A percentile compares a stretch with the other conserved stretches of the same genome.
Evolutionary conservation across 1,140 invertebrate species (phyloP).

Genomic region (Scaptodrosophila lebanonensis): DNA sequence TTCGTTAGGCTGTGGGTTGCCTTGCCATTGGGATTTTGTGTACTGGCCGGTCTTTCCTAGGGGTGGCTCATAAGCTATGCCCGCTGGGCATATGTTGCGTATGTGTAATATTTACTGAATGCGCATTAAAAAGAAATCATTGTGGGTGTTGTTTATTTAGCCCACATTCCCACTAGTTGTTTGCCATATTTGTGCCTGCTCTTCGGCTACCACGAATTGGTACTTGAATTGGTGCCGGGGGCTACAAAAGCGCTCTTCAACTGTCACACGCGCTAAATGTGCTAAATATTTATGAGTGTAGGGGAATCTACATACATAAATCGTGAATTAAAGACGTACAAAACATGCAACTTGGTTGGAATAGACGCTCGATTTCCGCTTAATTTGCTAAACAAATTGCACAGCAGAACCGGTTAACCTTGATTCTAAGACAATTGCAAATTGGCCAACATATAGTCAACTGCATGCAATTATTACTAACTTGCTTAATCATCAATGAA

Average conservation of each 20-base stretch:
- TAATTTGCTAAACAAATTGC: conserved; percentile 13
- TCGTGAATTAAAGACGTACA: conserved; percentile 4
- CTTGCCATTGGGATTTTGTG: too few species aligned
- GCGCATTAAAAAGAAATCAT: conserved; percentile 4
- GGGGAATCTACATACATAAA: conserved; percentile 1
- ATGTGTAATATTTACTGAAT: conserved; percentile 32
- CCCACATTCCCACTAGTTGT: conserved; percentile 22
- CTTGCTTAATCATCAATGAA: conserved; percentile 68
- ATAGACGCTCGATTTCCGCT: conserved; percentile 35
- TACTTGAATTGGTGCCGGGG: conserved; percentile 51
- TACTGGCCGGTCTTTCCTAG: too few species aligned
- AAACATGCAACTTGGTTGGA: too few species aligned
- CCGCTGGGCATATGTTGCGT: conserved; percentile 42
- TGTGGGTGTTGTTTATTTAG: conserved; percentile 26
- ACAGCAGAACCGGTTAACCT: conserved; percentile 53
- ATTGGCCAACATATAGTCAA: background rate
- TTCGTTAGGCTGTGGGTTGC: conserved; percentile 39
- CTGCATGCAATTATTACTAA: conserved; percentile 3
- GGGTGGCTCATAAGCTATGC: conserved; percentile 14
- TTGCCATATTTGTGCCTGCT: conserved; percentile 31
- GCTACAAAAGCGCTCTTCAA: conserved; percentile 25
- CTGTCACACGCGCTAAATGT: conserved; percentile 28
- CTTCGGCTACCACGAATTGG: conserved; percentile 50
- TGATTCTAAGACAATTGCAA: conserved; percentile 41
- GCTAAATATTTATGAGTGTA: conserved; percentile 23